These are phyloP conservation scores for Camponotus fellah DNA, from an alignment of 2,888 invertebrate species.

Conservation along the genomic window DNA sequence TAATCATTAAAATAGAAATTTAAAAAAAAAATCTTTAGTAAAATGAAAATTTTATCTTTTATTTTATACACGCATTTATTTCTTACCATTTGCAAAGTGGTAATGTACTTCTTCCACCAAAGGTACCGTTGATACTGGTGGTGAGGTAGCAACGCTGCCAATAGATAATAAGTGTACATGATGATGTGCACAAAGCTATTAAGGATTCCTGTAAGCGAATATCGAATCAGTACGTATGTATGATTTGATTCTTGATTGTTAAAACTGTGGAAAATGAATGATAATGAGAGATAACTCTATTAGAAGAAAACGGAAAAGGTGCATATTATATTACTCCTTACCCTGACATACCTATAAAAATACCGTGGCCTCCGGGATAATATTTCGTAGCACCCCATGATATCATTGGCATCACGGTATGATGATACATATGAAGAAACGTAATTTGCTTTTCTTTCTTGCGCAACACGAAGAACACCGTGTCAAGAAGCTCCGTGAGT, in stretches of 20 bases:
- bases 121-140: conserved; percentile 93
- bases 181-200: conserved; percentile 98
- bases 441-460: conserved; percentile 97
- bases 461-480: conserved; percentile 96
- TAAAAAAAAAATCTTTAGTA: background rate
- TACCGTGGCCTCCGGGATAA: conserved; percentile 95
- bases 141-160: conserved; percentile 94
- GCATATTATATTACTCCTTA: background rate
- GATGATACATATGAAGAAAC: conserved; percentile 97
- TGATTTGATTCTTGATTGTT: background rate
- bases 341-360: conserved; percentile 89
- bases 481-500: conserved; percentile 95
- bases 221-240: background rate
- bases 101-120: conserved; percentile 98
- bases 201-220: conserved; percentile 89
- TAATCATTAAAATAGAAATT: background rate
- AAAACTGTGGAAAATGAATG: background rate
- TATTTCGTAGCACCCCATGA: conserved; percentile 98
- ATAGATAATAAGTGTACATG: conserved; percentile 97
- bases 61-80: background rate
- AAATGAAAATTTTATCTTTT: background rate
- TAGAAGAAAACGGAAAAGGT: background rate
- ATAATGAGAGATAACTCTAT: background rate
- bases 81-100: conserved; percentile 94
- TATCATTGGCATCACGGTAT: conserved; percentile 97